Evolutionary conservation across 2,797 vertebrate genomes (phyloP).

Genomic region (Acanthopagrus latus): DNA sequence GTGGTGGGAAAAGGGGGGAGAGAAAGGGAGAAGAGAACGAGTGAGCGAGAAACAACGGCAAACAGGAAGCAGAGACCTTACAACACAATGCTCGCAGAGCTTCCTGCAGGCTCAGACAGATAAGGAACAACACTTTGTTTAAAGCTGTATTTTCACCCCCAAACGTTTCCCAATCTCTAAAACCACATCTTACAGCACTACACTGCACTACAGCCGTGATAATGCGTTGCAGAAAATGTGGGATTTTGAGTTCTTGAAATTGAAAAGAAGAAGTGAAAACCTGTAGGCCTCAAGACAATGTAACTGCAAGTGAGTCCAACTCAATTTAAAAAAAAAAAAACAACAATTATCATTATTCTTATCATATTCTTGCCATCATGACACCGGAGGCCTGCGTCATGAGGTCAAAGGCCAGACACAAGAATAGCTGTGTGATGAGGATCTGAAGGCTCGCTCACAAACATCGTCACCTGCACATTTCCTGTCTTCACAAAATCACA

Average conservation of each 20-base stretch:
- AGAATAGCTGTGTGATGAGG: not conserved
- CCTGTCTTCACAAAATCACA: not conserved
- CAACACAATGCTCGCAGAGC: conserved; percentile 80
- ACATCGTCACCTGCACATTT: not conserved
- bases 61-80: conserved; percentile 84
- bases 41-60: conserved; percentile 78
- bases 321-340: not conserved
- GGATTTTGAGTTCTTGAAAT: conserved; percentile 3
- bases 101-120: conserved; percentile 85
- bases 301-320: not conserved
- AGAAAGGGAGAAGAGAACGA: conserved; percentile 76
- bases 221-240: conserved; percentile 15
- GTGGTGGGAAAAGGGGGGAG: conserved; percentile 78
- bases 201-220: conserved; percentile 32
- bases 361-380: not conserved
- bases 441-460: not conserved
- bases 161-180: conserved; percentile 71
- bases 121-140: conserved; percentile 83
- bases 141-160: conserved; percentile 72
- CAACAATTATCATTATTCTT: not conserved
- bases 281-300: not conserved
- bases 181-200: conserved; percentile 52
- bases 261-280: not conserved
- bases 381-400: not conserved
- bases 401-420: not conserved